phyloP scores from a whole-genome alignment of 2,888 invertebrate species.

The Nesidiocoris tenuis region DNA sequence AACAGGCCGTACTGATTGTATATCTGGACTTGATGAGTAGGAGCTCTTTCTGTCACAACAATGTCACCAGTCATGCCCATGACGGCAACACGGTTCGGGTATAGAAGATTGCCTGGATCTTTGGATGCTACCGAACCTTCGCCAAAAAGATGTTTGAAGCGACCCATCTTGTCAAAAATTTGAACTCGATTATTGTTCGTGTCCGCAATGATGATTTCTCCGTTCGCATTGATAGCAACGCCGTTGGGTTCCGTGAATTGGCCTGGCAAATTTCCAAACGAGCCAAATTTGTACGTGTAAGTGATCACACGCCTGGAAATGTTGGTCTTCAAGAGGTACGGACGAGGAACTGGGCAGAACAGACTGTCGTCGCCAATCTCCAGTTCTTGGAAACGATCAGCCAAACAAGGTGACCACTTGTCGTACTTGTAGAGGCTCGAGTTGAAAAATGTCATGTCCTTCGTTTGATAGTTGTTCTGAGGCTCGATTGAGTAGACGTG shows the following conservation, averaged over 20 bases:
- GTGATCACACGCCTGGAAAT: conserved; percentile 99
- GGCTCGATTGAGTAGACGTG: conserved; percentile 62
- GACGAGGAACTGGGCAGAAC: conserved; percentile 74
- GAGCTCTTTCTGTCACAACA: conserved; percentile 96
- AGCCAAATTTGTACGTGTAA: conserved; percentile 99
- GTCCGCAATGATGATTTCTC: conserved; percentile 96
- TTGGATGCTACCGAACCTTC: conserved; percentile 91
- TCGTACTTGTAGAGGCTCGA: conserved; percentile 35
- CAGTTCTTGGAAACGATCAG: conserved; percentile 31
- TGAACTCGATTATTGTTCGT: conserved; percentile 99
- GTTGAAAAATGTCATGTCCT: conserved; percentile 9
- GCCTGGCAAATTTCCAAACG: conserved; percentile 96
- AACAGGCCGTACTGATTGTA: conserved; percentile 99
- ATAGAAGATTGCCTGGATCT: conserved; percentile 94
- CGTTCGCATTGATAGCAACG: conserved; percentile 98
- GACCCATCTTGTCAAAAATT: conserved; percentile 97
- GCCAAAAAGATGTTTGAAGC: conserved; percentile 98
- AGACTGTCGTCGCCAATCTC: conserved; percentile 72
- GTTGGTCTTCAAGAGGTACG: conserved; percentile 71
- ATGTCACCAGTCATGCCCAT: conserved; percentile 97
- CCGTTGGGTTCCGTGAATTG: conserved; percentile 99
- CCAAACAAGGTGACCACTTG: conserved; percentile 45
- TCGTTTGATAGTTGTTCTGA: conserved; percentile 59
- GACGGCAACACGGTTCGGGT: conserved; percentile 98
- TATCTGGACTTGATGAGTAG: conserved; percentile 98